A percentile compares a stretch with the other conserved stretches of the same genome.
phyloP scores from a whole-genome alignment of 2,888 invertebrate species.

The Acleris cristana region DNA sequence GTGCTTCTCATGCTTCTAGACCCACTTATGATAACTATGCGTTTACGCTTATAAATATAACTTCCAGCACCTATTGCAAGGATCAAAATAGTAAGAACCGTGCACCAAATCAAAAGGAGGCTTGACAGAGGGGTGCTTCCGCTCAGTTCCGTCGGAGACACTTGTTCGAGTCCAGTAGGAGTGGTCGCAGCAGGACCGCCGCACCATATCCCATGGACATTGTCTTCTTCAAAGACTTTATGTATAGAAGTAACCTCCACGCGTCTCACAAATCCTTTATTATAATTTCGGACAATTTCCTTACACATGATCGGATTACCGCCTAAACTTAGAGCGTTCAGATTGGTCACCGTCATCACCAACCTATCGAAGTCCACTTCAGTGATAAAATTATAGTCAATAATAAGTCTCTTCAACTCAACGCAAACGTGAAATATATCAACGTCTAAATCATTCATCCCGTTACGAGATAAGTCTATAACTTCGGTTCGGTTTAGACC shows the following conservation, averaged over 20 bases:
- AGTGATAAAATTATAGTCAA: slow-evolving; percentile 69
- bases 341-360: slow-evolving; percentile 55
- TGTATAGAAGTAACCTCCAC: slow-evolving; percentile 69
- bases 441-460: slow-evolving; percentile 60
- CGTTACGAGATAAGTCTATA: slow-evolving; percentile 68
- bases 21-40: slow-evolving; percentile 42
- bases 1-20: slow-evolving; percentile 55
- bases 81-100: slow-evolving; percentile 48
- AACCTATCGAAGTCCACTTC: slow-evolving; percentile 65
- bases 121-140: slow-evolving; percentile 20
- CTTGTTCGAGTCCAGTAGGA: slow-evolving; percentile 6
- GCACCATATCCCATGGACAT: slow-evolving; percentile 74
- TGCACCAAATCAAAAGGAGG: slow-evolving; percentile 48
- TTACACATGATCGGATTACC: slow-evolving; percentile 72
- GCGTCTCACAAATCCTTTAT: slow-evolving; percentile 48
- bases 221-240: slow-evolving; percentile 73
- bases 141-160: neutral
- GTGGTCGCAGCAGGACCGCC: slow-evolving; percentile 51
- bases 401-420: slow-evolving; percentile 61
- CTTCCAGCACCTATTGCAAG: slow-evolving; percentile 39
- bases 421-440: slow-evolving; percentile 71
- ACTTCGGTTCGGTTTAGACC: slow-evolving; percentile 65
- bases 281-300: slow-evolving; percentile 63
- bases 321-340: slow-evolving; percentile 66
- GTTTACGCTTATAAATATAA: slow-evolving; percentile 41